Evolutionary conservation across 2,113 vertebrate species (phyloP), one percentile per base, ranked within the genome.

Genomic region (Halichoerus grypus): DNA sequence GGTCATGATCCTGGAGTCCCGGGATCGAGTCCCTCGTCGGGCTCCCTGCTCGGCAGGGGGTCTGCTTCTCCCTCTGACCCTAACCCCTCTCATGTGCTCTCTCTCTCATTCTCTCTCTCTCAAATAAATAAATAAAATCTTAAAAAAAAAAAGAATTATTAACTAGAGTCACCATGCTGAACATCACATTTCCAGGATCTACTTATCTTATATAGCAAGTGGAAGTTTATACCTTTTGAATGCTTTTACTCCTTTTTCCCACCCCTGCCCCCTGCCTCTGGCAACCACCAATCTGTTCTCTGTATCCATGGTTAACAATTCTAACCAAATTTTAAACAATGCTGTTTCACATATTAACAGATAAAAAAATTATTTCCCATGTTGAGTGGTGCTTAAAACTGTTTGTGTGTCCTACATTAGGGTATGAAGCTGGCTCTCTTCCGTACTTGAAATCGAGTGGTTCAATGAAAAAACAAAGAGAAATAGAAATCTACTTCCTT

Each of bases 311-410:
- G 7, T 39, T 88, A 96, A 87, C 14, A 81, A 39, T 69, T 92
- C 26, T 42, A 67, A 83, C 7, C 33, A 97, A 86, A 42, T 88
- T 53, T 76, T 76, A 88, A 95, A 67, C 21, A 82, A 71, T 74
- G 14, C 6, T 69, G 16, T 91, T 12, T 76, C 33, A 94, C 19
- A 92, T 80, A 71, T 86, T 85, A 79, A 65, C 7, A 79, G n/a
- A 33, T 80, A 53, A 74, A 31, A 69, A n/a, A 12, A 85, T 53
- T 59, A 59, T 69, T 89, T 82, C 19, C 19, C 46, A 4, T n/a
- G 46, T 21, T 4, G 5, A 39, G 65, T 61, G 4, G 8, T 61
- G 8, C 71, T 95, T 95, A 92, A 69, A 91, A 84, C 51, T 71
- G 14, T 26, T 83, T 14, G 5, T 36, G 8, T 82, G 15, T 87